phyloP scores from a whole-genome alignment of 1,140 invertebrate species.

The Holcopasites calliopsidis region DNA sequence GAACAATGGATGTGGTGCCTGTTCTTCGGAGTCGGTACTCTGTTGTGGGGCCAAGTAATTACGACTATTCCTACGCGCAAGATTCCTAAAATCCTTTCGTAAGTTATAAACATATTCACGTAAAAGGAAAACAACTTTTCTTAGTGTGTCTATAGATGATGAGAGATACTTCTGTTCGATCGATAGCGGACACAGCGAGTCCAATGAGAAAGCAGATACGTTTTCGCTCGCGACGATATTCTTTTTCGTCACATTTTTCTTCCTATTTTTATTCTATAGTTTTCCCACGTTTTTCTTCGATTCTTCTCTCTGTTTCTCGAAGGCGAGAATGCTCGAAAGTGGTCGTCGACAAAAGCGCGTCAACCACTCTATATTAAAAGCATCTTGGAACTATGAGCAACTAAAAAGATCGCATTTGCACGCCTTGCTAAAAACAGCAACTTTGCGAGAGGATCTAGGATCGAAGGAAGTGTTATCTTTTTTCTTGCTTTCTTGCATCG shows the following conservation, averaged over 20 bases:
- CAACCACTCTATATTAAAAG: neutral
- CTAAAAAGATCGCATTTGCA: neutral
- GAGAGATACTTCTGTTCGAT: constrained; percentile 44
- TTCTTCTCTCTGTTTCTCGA: constrained; percentile 16
- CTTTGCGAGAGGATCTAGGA: neutral
- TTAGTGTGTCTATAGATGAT: constrained; percentile 38
- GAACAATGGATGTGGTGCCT: constrained; percentile 99
- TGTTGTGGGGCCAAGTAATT: constrained; percentile 98
- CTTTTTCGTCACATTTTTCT: neutral
- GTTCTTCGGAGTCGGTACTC: constrained; percentile 96
- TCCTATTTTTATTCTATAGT: constrained; percentile 25
- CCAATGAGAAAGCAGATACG: too few relatives aligned
- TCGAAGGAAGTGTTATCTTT: neutral
- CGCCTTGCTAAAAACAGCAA: neutral
- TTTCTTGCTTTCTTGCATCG: constrained; percentile 49
- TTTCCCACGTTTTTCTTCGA: constrained; percentile 32
- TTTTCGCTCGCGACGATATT: too few relatives aligned
- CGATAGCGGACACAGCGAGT: constrained; percentile 25
- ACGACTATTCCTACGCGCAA: constrained; percentile 97
- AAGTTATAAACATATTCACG: constrained; percentile 80
- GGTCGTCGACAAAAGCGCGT: neutral
- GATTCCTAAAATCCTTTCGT: constrained; percentile 96
- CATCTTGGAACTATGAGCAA: constrained; percentile 1
- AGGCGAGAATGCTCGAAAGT: constrained; percentile 1
- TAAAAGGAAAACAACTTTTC: constrained; percentile 25